A percentile compares a stretch with the other conserved stretches of the same genome.
phyloP scores from a whole-genome alignment of 2,113 vertebrate genomes.

The Entelurus aequoreus region DNA sequence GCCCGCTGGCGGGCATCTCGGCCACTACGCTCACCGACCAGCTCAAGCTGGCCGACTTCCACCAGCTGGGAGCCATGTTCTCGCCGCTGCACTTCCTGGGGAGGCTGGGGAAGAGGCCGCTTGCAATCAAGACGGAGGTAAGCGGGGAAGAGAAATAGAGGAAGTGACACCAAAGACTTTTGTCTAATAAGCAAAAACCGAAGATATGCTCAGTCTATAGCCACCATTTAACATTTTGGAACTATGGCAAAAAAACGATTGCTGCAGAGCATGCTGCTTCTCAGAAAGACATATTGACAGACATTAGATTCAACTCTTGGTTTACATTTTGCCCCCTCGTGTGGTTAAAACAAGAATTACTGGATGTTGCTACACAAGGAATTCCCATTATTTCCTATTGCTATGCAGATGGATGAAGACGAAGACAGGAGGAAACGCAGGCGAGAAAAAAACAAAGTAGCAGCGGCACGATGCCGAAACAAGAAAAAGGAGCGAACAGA shows the following conservation, averaged over 20 bases:
- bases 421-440: conserved; percentile 91
- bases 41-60: conserved; percentile 87
- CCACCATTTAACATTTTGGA: too few species aligned
- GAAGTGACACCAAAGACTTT: background rate
- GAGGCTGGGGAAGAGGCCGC: conserved; percentile 84
- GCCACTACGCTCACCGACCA: conserved; percentile 86
- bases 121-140: conserved; percentile 86
- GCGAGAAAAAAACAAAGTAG: conserved; percentile 95
- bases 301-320: too few species aligned
- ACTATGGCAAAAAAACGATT: background rate
- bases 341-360: conserved; percentile 11
- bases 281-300: too few species aligned
- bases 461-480: conserved; percentile 92
- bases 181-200: too few species aligned
- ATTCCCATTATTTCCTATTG: background rate
- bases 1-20: conserved; percentile 85
- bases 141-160: conserved; percentile 41
- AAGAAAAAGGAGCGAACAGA: conserved; percentile 97
- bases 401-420: conserved; percentile 84
- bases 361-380: background rate
- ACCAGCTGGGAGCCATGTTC: conserved; percentile 84
- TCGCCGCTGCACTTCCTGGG: conserved; percentile 87
- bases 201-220: background rate
- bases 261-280: background rate
- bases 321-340: conserved; percentile 18